Evolutionary conservation across 2,888 invertebrate genomes (phyloP).

Genomic region (Prostheceraeus crozeri): DNA sequence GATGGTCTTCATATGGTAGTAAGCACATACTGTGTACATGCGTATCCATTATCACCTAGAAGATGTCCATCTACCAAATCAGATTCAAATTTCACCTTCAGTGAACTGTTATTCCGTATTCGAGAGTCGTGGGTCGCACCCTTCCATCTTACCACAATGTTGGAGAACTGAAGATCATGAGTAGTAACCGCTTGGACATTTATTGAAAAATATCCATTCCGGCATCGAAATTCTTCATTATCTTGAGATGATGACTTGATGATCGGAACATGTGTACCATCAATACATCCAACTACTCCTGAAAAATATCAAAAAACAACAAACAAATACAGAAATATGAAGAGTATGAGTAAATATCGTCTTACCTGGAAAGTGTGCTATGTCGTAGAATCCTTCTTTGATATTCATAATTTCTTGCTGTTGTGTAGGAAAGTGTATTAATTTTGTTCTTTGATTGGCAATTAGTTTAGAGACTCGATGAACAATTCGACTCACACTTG

Average conservation of each 20-base stretch:
- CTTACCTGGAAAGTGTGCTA: no score
- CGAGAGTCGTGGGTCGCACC: conserved; percentile 27
- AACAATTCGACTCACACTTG: conserved; percentile 22
- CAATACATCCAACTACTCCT: conserved; percentile 3
- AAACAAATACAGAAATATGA: no score
- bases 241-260: conserved; percentile 17
- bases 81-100: no score
- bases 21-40: no score
- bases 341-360: no score
- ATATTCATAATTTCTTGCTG: no score
- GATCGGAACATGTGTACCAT: conserved; percentile 12
- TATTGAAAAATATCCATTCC: conserved; percentile 18
- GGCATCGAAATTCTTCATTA: conserved; percentile 13
- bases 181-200: conserved; percentile 22
- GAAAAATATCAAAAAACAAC: conserved; percentile 15
- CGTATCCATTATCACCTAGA: no score
- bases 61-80: no score
- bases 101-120: conserved; percentile 18
- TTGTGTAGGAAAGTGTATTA: no score
- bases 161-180: conserved; percentile 14
- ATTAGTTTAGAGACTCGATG: conserved; percentile 3
- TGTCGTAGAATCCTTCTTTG: no score
- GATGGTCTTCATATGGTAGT: no score
- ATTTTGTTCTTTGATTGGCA: conserved; percentile 20
- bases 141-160: conserved; percentile 22